Evolutionary conservation across 1,140 invertebrate genomes (phyloP), one percentile per base, ranked within the genome.

Genomic region (Lepidostoma basale): DNA sequence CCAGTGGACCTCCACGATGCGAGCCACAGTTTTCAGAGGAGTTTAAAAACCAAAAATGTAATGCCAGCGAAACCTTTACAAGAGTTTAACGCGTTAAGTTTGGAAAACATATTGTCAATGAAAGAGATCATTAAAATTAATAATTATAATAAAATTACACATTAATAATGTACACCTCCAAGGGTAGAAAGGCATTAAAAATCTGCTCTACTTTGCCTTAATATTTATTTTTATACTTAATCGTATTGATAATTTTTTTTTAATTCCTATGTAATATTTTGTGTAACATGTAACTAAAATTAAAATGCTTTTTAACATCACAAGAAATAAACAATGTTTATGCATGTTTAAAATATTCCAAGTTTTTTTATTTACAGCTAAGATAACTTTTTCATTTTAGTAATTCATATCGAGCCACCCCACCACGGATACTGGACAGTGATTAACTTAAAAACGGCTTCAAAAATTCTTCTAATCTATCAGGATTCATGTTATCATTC

Each of bases 151-250:
- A 62, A 33, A 59, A 49, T 44, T 18, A 49, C 16, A 49, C 28
- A 25, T 36, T 63, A 70, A 70, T 36, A 58, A 39, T 62, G 49
- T 62, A 67, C 45, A 66, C 33, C 28, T 58, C 22, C 18, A 39
- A 58, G 30, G 54, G 54, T 58, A 58, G 54, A 58, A 58, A 58
- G 54, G 54, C 54, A 65, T 63, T 63, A 33, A 42, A 54, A 59
- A 44, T 72, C 56, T 62, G 63, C 64, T 68, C 67, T 72, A 65
- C 63, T 69, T 69, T 65, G 66, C 66, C 67, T 72, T 72, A 72
- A 68, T 72, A 72, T 68, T 72, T 72, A 72, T 72, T 72, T 72
- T 72, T 69, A 72, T 69, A 69, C 64, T 67, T 59, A 62, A 68
- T 36, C 45, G 28, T 49, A 68, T 68, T 58, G 54, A 58, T 58